These are phyloP conservation scores for Camponotus floridanus DNA, from an alignment of 1,140 invertebrate genomes.

Conservation along the genomic window DNA sequence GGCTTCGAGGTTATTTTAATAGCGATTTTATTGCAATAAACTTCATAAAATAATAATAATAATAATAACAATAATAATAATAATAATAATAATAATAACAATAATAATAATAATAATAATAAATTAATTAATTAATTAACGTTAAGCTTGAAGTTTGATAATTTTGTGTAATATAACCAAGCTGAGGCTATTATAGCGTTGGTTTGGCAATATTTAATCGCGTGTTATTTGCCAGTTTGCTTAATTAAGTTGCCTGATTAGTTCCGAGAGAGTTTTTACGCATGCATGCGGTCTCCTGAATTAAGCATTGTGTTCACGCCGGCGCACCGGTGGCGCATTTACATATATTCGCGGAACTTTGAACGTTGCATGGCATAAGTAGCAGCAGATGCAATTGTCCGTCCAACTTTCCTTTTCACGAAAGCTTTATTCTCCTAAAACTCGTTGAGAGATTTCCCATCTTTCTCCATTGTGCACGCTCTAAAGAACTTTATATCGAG, in stretches of 20 bases:
- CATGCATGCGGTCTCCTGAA: conserved; percentile 24
- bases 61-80: background rate
- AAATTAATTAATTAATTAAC: background rate
- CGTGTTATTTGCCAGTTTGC: background rate
- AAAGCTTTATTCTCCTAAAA: conserved; percentile 42
- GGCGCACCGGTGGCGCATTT: conserved; percentile 28
- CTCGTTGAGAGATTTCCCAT: conserved; percentile 12
- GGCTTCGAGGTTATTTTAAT: background rate
- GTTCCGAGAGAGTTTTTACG: conserved; percentile 39
- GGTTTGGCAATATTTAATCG: background rate
- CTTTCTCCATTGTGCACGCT: conserved; percentile 33
- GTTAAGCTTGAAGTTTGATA: background rate
- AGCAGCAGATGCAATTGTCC: conserved; percentile 43
- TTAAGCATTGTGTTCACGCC: conserved; percentile 42
- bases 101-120: too few species aligned
- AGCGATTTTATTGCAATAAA: background rate
- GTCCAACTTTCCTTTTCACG: conserved; percentile 43
- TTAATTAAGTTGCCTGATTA: conserved; percentile 47
- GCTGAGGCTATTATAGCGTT: background rate
- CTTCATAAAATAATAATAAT: background rate
- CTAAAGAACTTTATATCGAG: conserved; percentile 50
- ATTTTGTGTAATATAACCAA: background rate
- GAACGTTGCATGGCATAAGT: conserved; percentile 1
- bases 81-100: background rate
- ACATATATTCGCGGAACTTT: conserved; percentile 42